Evolutionary conservation across 2,888 invertebrate species (phyloP).

Genomic region (Latheticus oryzae): DNA sequence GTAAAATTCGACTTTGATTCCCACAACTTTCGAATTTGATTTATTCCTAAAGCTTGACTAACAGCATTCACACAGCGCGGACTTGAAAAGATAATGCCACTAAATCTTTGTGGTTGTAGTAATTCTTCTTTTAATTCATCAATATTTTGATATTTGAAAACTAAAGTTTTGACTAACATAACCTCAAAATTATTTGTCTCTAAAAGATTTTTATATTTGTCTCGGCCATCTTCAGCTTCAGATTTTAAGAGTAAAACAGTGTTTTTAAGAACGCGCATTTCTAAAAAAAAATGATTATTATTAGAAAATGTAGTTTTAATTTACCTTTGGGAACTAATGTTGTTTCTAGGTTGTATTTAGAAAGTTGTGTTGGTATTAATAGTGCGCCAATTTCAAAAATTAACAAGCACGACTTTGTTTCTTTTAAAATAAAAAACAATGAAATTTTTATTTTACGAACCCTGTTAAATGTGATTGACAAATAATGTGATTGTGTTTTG

Average conservation of each 20-base stretch:
- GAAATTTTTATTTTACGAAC: too few species aligned
- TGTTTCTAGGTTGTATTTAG: too few species aligned
- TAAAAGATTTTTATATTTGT: conserved; percentile 66
- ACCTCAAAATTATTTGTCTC: conserved; percentile 65
- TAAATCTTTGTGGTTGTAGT: conserved; percentile 64
- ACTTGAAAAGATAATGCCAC: conserved; percentile 70
- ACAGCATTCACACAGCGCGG: conserved; percentile 69
- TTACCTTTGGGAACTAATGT: too few species aligned
- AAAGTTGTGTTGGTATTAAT: too few species aligned
- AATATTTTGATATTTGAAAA: conserved; percentile 68
- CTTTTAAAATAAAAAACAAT: too few species aligned
- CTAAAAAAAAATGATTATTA: not conserved
- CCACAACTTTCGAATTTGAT: conserved; percentile 47
- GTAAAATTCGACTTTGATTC: conserved; percentile 52
- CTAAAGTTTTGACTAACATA: conserved; percentile 67
- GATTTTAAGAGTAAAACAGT: conserved; percentile 60
- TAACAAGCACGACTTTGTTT: too few species aligned
- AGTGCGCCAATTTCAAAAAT: too few species aligned
- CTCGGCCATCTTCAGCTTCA: conserved; percentile 57
- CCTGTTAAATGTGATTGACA: too few species aligned
- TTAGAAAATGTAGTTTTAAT: too few species aligned
- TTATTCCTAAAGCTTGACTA: conserved; percentile 60
- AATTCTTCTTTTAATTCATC: conserved; percentile 64
- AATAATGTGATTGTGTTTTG: too few species aligned
- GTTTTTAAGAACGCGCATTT: conserved; percentile 50